Base-by-base conservation (phyloP, 2,797 vertebrate species). In the Acanthis flammea region DNA sequence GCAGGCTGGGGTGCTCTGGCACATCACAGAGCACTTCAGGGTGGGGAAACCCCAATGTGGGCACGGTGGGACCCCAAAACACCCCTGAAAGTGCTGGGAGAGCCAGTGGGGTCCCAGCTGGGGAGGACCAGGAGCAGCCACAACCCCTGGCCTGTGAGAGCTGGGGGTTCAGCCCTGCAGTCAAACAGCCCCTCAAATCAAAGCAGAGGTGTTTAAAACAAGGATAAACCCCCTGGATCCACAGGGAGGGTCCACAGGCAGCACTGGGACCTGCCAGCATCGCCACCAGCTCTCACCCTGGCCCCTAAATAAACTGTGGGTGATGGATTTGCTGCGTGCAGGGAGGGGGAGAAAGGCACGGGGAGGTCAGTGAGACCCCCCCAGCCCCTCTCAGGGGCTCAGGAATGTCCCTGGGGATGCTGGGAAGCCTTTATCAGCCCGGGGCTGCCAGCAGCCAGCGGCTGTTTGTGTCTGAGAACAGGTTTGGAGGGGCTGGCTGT, bases 381-480 rank as follows among this genome's bases (percentile, higher is more conserved):
- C 9, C 28, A 7, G 70, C 73, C 89, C 71, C 58, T 14, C 0
- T 2, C 2, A 16, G 55, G 37, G 35, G 86, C 91, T 91, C 83
- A 89, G 92, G 96, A 97, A 97, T 96, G 95, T 65, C 92, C 88
- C 92, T 65, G 57, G 25, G 94, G 93, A 90, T 76, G 93, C 79
- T 17, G 95, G 95, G 95, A 93, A 91, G 91, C 67, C 90, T 94
- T 97, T 97, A 96, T 97, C 97, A 97, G 96, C 84, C 58, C 71
- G 12, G 89, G 89, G 95, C 91, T 81, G 96, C 86, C 96, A 78
- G 87, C 96, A 95, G 90, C 76, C 54, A 80, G 91, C 3, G 42
- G 93, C 93, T 91, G 89, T 95, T 94, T 86, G 78, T 88, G 95
- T 35, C 90, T 75, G 95, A 12, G 80, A 90, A 86, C 97, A 97